A percentile compares a stretch with the other conserved stretches of the same genome.
Evolutionary conservation across 1,140 invertebrate genomes (phyloP).

Genomic region (Spodoptera frugiperda): DNA sequence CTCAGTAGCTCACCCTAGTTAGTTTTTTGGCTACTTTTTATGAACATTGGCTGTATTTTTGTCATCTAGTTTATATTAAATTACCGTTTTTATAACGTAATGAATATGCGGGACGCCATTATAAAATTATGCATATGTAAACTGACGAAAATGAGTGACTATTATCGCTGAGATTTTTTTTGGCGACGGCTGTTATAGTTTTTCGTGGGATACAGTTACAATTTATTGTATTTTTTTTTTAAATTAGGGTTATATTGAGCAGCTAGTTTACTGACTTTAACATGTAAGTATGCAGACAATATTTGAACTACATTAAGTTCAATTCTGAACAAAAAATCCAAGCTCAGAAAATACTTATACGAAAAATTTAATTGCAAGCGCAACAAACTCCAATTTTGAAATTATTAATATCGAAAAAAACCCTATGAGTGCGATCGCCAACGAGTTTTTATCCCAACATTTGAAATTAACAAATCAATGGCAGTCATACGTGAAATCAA

Average conservation of each 20-base stretch:
- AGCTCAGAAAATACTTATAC: neutral
- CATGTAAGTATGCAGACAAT: no score
- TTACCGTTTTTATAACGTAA: conserved; percentile 82
- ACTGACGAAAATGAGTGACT: conserved; percentile 70
- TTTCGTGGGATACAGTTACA: conserved; percentile 38
- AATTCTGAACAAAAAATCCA: no score
- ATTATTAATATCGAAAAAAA: conserved; percentile 47
- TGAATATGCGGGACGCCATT: conserved; percentile 79
- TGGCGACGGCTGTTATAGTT: conserved; percentile 52
- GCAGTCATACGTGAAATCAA: conserved; percentile 69
- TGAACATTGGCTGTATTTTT: conserved; percentile 79
- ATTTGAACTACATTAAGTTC: no score
- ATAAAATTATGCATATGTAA: conserved; percentile 72
- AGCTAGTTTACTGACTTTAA: no score
- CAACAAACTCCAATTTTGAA: neutral
- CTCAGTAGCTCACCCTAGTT: conserved; percentile 62
- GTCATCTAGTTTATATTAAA: conserved; percentile 84
- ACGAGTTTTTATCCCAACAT: conserved; percentile 46
- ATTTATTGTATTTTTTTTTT: neutral
- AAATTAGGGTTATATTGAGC: no score
- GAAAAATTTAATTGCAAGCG: neutral
- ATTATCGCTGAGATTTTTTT: conserved; percentile 70
- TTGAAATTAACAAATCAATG: conserved; percentile 61
- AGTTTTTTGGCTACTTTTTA: conserved; percentile 75
- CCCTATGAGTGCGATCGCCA: conserved; percentile 42